These are phyloP conservation scores for Eonycteris spelaea DNA, from an alignment of 2,113 vertebrate species.

Conservation along the genomic window DNA sequence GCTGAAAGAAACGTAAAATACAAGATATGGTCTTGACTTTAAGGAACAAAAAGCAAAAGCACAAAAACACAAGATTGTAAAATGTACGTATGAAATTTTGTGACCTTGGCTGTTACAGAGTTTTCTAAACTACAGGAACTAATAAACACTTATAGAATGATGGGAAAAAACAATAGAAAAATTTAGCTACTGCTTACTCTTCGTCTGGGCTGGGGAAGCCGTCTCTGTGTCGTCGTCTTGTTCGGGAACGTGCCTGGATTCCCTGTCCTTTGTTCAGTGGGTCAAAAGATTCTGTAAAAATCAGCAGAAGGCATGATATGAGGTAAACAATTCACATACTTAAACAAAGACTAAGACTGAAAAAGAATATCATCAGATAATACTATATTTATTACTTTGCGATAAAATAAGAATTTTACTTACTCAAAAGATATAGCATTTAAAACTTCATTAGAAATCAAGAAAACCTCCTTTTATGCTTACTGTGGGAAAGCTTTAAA, in stretches of 20 bases:
- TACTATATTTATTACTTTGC: constrained; percentile 9
- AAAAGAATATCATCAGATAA: not conserved
- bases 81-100: not conserved
- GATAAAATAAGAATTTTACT: constrained; percentile 1
- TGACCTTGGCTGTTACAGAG: not conserved
- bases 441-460: not conserved
- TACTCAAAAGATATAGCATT: not conserved
- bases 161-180: constrained; percentile 33
- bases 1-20: constrained; percentile 24
- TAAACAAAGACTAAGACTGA: not conserved
- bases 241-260: constrained; percentile 82
- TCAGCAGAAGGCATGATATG: constrained; percentile 74
- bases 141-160: constrained; percentile 11
- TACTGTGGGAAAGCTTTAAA: constrained; percentile 5
- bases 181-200: constrained; percentile 84
- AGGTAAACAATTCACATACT: constrained; percentile 40
- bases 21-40: not conserved
- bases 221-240: constrained; percentile 88
- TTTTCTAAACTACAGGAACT: constrained; percentile 17
- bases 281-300: constrained; percentile 85
- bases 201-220: constrained; percentile 87
- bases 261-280: constrained; percentile 85
- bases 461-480: not conserved
- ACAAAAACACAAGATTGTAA: not conserved
- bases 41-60: not conserved